These are phyloP conservation scores for Lethrus apterus DNA, from an alignment of 1,140 invertebrate species.

Conservation along the genomic window DNA sequence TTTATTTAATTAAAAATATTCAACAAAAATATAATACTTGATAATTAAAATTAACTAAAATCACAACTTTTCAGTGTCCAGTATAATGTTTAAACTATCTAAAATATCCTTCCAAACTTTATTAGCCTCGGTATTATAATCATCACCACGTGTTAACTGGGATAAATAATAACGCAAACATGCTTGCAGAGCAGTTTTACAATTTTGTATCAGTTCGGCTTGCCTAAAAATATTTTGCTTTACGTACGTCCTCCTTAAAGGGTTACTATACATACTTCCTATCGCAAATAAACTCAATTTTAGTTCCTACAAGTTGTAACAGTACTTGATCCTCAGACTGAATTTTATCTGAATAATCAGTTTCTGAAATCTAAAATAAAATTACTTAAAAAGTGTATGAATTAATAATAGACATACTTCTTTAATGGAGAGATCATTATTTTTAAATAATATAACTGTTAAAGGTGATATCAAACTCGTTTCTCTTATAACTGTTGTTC, in stretches of 20 bases:
- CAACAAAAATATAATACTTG: constrained; percentile 11
- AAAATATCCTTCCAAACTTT: constrained; percentile 28
- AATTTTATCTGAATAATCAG: constrained; percentile 15
- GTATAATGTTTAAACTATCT: constrained; percentile 16
- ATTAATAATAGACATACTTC: constrained; percentile 21
- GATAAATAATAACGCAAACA: constrained; percentile 31
- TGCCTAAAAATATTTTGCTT: constrained; percentile 32
- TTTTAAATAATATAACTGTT: constrained; percentile 35
- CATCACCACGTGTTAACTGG: constrained; percentile 32
- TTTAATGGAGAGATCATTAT: constrained; percentile 26
- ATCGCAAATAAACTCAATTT: constrained; percentile 31
- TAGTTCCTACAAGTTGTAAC: constrained; percentile 28
- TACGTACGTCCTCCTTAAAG: too few relatives aligned
- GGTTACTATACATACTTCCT: too few relatives aligned
- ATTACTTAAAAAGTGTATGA: constrained; percentile 16
- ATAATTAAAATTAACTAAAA: constrained; percentile 3
- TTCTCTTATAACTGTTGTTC: constrained; percentile 36
- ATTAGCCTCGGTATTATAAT: constrained; percentile 23
- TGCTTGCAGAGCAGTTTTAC: constrained; percentile 28
- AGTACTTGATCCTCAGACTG: constrained; percentile 24
- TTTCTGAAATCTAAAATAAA: constrained; percentile 20
- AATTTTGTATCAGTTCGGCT: constrained; percentile 28
- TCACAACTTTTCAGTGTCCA: constrained; percentile 12
- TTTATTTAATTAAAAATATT: constrained; percentile 3
- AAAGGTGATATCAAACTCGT: constrained; percentile 35